Percentiles rank a stretch among this genome's conserved stretches.
Evolutionary conservation across 1,140 invertebrate species (phyloP).

Genomic region (Meteorus sp.): DNA sequence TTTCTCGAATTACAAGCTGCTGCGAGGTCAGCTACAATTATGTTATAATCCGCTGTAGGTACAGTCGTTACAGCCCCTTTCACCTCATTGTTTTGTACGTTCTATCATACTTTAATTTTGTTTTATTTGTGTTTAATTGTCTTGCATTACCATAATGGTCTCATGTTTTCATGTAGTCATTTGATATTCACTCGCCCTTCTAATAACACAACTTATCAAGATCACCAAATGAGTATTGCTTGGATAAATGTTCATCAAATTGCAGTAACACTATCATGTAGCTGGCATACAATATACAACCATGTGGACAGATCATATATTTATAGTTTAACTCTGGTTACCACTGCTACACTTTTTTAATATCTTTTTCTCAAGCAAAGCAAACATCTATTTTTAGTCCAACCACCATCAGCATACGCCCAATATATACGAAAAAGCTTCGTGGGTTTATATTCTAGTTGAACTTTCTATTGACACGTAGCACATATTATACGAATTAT

Average conservation of each 20-base stretch:
- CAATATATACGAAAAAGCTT: too few relatives aligned
- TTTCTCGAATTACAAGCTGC: constrained; percentile 24
- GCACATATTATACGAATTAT: too few relatives aligned
- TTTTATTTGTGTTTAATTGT: constrained; percentile 29
- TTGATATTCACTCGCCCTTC: too few relatives aligned
- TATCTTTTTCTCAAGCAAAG: constrained; percentile 14
- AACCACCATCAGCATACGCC: too few relatives aligned
- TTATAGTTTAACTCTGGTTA: constrained; percentile 32
- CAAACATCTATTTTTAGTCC: constrained; percentile 10
- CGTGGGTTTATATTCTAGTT: too few relatives aligned
- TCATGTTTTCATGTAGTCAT: constrained; percentile 16
- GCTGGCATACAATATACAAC: too few relatives aligned
- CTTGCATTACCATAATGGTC: constrained; percentile 26
- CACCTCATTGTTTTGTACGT: neutral
- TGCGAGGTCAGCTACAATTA: constrained; percentile 19
- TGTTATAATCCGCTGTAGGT: constrained; percentile 25
- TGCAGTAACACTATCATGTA: too few relatives aligned
- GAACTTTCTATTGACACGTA: too few relatives aligned
- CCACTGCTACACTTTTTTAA: neutral
- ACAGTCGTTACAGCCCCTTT: neutral
- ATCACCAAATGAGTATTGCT: too few relatives aligned
- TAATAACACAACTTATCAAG: too few relatives aligned
- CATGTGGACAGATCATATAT: too few relatives aligned
- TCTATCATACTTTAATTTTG: neutral
- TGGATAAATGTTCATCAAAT: too few relatives aligned